These are phyloP conservation scores for Microctonus hyperodae DNA, from an alignment of 2,888 invertebrate genomes.

Conservation along the genomic window DNA sequence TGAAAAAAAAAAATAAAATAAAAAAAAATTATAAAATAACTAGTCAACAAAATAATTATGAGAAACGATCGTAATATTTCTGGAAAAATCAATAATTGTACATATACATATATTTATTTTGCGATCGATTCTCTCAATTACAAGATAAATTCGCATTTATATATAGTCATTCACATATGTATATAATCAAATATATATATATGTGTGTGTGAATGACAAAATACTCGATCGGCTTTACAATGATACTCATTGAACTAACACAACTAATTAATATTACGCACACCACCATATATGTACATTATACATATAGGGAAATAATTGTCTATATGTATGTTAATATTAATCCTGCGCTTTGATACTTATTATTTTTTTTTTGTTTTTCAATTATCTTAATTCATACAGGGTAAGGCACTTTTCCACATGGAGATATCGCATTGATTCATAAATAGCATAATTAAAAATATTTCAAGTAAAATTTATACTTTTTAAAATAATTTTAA, in stretches of 20 bases:
- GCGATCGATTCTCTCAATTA: background rate
- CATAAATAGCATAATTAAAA: no score
- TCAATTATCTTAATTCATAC: no score
- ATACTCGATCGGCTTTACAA: background rate
- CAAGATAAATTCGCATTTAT: background rate
- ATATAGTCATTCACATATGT: background rate
- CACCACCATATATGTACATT: no score
- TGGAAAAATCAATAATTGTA: background rate
- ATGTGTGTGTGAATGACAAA: background rate
- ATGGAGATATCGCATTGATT: no score
- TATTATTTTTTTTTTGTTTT: no score
- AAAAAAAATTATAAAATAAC: background rate
- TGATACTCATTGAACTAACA: constrained; percentile 4
- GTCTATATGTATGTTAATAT: background rate
- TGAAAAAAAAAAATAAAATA: background rate
- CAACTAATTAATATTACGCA: background rate
- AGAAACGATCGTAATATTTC: background rate
- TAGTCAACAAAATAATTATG: constrained; percentile 7
- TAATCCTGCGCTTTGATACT: background rate
- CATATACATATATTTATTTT: background rate
- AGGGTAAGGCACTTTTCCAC: no score
- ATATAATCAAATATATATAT: background rate
- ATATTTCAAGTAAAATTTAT: no score
- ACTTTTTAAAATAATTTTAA: no score
- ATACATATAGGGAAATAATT: no score